These are phyloP conservation scores for Gerris lacustris DNA, from an alignment of 2,888 invertebrate genomes.

Conservation along the genomic window DNA sequence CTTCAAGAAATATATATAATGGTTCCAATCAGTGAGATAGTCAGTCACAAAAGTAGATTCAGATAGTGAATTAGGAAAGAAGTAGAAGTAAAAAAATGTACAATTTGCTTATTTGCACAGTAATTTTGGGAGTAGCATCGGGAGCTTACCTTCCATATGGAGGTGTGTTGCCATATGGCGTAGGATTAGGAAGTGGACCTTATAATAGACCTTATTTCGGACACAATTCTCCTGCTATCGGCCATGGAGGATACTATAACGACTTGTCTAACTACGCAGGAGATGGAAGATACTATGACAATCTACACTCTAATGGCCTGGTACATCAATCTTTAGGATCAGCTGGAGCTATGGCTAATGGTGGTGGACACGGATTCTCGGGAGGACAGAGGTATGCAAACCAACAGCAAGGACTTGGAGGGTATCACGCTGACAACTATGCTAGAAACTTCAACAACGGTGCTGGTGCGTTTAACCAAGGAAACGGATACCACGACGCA, in stretches of 20 bases:
- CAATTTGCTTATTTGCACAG: background rate
- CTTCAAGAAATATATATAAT: background rate
- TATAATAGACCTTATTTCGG: background rate
- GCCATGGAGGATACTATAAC: background rate
- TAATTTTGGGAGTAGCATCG: background rate
- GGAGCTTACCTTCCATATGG: background rate
- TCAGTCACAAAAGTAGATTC: background rate
- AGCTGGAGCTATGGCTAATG: background rate
- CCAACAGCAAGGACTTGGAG: slow-evolving; percentile 2
- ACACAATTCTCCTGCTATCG: background rate
- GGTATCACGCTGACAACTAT: background rate
- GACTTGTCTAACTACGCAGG: slow-evolving; percentile 5
- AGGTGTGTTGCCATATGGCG: background rate
- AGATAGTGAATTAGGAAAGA: background rate
- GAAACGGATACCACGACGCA: background rate
- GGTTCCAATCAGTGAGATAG: background rate
- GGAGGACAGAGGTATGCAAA: slow-evolving; percentile 7
- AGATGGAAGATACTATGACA: background rate
- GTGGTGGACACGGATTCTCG: background rate
- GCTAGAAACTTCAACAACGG: background rate
- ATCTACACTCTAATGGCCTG: background rate
- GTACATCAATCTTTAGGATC: background rate
- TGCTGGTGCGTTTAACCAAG: background rate
- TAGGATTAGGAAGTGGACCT: background rate
- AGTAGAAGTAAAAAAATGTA: background rate